Base-by-base conservation (phyloP, 2,113 vertebrate species). In the Entelurus aequoreus region DNA sequence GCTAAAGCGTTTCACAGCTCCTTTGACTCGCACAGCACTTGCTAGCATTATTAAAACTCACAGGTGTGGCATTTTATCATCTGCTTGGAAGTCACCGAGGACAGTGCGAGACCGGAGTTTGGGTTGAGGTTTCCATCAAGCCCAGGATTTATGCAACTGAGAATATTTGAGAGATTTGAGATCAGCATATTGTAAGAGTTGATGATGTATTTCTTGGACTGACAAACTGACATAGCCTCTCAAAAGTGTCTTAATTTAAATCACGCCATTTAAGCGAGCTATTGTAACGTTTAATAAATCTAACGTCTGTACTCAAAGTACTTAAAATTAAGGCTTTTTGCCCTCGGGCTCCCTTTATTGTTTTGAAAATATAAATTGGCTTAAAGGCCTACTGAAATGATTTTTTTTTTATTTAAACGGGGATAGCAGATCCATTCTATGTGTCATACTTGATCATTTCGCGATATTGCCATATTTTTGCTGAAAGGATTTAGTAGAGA, bases 101-200 rank as follows among this genome's bases (percentile, higher is more conserved):
- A 84, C 77, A 83, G 82, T 83, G 59, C 66, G 6, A 68, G 75
- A 83, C 71, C 37, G 60, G 69, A 66, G 72, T 69, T 71, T 61
- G 75, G n/a, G 80, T 79, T 84, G 76, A 86, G 81, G 85, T 88
- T 84, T 83, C 65, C 87, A 82, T 86, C 85, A 83, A 73, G 74
- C 79, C 78, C 84, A 80, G 85, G 87, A 89, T 89, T 87, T 19
- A n/a, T n/a, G 68, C 53, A 67, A 84, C 88, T 87, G 71, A 76
- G 60, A 80, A 76, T 81, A 79, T 86, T 89, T 89, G 80, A 85
- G 76, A 73, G 78, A 74, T 68, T 42, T 62, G 58, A 86, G 87
- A 87, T 85, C 82, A 87, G 82, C 82, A 84, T 86, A 86, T 86
- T 87, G 83, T 84, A 83, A 79, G 81, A 82, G 81, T 78, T 84